These are phyloP conservation scores for Leucoraja ocellata DNA, from an alignment of 2,797 vertebrate genomes.

Conservation along the genomic window DNA sequence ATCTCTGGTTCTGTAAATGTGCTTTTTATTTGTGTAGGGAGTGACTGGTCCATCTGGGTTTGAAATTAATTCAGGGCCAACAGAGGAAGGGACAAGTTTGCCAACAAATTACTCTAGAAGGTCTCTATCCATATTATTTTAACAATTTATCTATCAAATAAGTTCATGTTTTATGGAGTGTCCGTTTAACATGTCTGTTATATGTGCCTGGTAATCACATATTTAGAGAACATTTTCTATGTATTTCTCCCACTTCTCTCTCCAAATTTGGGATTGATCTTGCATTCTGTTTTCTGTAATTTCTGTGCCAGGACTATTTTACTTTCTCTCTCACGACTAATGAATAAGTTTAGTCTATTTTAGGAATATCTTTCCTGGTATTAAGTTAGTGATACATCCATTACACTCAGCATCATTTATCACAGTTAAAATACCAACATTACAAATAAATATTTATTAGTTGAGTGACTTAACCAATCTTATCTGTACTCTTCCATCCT, in stretches of 20 bases:
- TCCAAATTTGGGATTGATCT: not conserved
- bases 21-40: not conserved
- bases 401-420: not conserved
- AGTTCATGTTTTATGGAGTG: not conserved
- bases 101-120: not conserved
- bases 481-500: not conserved
- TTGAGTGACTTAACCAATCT: not conserved
- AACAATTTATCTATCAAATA: not conserved
- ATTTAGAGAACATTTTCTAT: not conserved
- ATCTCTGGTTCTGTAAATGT: not conserved
- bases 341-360: not conserved
- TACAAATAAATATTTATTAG: not conserved
- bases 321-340: not conserved
- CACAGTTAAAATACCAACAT: not conserved
- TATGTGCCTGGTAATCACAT: too few species aligned
- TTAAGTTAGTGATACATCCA: not conserved
- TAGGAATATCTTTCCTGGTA: not conserved
- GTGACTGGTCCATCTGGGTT: not conserved
- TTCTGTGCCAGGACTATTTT: not conserved
- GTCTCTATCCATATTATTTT: not conserved
- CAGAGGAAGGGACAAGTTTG: not conserved
- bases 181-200: not conserved
- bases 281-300: too few species aligned
- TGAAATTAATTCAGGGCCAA: not conserved
- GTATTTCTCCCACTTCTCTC: not conserved